Base-by-base conservation (phyloP, 1,140 invertebrate species). In the Bombus sylvicola region DNA sequence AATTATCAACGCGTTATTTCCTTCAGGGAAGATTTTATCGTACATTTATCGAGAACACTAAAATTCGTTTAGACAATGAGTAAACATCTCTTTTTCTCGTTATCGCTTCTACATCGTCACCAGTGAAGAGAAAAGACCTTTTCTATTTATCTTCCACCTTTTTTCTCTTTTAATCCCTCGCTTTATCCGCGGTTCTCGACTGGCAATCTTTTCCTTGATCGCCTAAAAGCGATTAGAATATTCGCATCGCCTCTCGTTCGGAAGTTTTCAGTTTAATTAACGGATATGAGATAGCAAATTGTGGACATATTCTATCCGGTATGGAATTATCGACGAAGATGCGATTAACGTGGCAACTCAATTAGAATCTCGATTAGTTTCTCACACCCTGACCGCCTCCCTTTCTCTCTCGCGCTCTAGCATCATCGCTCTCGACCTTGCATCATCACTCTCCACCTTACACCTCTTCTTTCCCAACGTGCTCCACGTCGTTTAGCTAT, bases 341-440 rank as follows among this genome's bases (percentile, higher is more conserved):
- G 59, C 68, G 82, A 85, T 86, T 86, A 88, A 68, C 47, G n/a
- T 53, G 79, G 72, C 71, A 86, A 89, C 57, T 86, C 87, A 89
- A 89, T 89, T 89, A 89, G 62, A 89, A 84, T 90, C 81, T 90
- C 85, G 89, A 87, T 90, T 78, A 87, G 64, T 83, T 83, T 66
- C 83, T 81, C 85, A 83, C 81, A 87, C 81, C 82, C 75, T 53
- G 37, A 25, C 28, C 31, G 3, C 53, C 37, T 25, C 39, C 28
- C 8, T 25, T 22, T 69, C 57, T 28, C 59, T 62, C 83, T 57
- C 37, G 47, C 47, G 47, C 47, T 53, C 18, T 8, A 22, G 18
- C 47, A 53, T 22, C 47, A 22, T 69, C 47, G 59, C 79, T 53
- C 78, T 69, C 34, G 18, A 53, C 22, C 71, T 59, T 34, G 5